These are phyloP conservation scores for Corydoras maculifer DNA, from an alignment of 2,113 vertebrate species.

Conservation along the genomic window DNA sequence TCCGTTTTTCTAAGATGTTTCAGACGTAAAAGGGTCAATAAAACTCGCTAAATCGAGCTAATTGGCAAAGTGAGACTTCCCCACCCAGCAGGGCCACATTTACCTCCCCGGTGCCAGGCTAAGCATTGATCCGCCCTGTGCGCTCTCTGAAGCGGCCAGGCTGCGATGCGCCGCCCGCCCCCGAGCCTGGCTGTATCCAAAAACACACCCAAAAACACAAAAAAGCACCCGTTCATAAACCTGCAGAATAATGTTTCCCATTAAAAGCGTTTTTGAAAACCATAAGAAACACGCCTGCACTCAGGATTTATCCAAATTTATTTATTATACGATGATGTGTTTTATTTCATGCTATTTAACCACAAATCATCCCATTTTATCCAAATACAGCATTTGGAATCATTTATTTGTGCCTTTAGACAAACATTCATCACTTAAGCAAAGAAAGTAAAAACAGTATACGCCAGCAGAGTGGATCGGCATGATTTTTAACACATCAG, in stretches of 20 bases:
- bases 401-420: too few relatives aligned
- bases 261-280: too few relatives aligned
- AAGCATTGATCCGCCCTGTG: neutral
- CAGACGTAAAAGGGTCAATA: neutral
- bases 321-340: too few relatives aligned
- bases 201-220: slow-evolving; percentile 45
- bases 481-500: too few relatives aligned
- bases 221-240: neutral
- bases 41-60: neutral
- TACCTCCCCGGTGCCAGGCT: slow-evolving; percentile 19
- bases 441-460: too few relatives aligned
- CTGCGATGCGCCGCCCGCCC: slow-evolving; percentile 7
- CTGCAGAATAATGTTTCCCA: neutral
- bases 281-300: too few relatives aligned
- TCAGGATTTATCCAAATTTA: too few relatives aligned
- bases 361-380: too few relatives aligned
- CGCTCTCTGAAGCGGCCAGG: neutral
- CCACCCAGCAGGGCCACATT: slow-evolving; percentile 27
- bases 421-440: too few relatives aligned
- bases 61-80: neutral
- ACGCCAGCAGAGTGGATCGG: too few relatives aligned
- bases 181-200: slow-evolving; percentile 34
- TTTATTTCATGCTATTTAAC: too few relatives aligned
- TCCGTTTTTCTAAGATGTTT: neutral
- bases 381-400: too few relatives aligned